Conservation (phyloP, 2,888 invertebrate species). For the Volucella bombylans region DNA sequence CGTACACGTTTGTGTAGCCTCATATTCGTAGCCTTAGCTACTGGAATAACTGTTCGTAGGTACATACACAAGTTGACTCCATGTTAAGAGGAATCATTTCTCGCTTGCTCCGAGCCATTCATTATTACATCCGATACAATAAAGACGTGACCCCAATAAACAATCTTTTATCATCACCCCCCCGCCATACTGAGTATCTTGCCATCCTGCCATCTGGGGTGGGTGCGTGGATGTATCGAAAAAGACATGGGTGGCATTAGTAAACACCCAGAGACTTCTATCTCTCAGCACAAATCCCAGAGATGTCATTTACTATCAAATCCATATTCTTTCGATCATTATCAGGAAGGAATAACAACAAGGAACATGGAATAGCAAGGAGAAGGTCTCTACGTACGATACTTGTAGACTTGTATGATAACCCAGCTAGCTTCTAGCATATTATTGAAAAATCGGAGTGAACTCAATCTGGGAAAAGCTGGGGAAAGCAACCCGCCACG, state of each 20-base stretch:
- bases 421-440: not conserved
- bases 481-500: constrained; percentile 3
- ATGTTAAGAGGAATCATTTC: constrained; percentile 67
- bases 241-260: constrained; percentile 51
- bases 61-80: constrained; percentile 46
- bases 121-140: constrained; percentile 76
- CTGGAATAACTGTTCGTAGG: too few species aligned
- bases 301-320: constrained; percentile 65
- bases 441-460: constrained; percentile 40
- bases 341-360: constrained; percentile 54
- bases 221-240: not conserved
- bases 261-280: constrained; percentile 40
- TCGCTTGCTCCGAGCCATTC: constrained; percentile 73
- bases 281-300: constrained; percentile 64
- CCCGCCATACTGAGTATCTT: not conserved
- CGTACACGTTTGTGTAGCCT: constrained; percentile 26
- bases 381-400: constrained; percentile 11
- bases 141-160: constrained; percentile 76
- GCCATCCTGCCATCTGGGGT: not conserved
- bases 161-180: constrained; percentile 68
- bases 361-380: not conserved
- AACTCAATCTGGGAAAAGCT: constrained; percentile 15
- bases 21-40: too few species aligned
- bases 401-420: not conserved
- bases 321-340: constrained; percentile 71